Evolutionary conservation across 1,140 invertebrate genomes (phyloP), one percentile per base, ranked within the genome.

Genomic region (Calephelis nemesis): DNA sequence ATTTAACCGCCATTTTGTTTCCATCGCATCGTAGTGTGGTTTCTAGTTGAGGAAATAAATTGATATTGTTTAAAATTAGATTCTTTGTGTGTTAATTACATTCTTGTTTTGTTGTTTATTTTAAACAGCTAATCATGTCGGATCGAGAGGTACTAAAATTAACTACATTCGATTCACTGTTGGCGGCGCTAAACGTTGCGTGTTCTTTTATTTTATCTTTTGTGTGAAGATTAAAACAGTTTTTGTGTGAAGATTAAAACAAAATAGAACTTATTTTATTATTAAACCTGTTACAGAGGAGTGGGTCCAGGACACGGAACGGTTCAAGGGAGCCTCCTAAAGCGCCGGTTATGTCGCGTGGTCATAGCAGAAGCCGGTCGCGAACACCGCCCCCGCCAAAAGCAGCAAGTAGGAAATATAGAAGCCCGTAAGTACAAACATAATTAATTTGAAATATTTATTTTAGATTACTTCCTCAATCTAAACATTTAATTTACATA

Each of bases 101-200:
- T 87, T 19, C 62, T 76, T 63, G 68, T 80, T 84, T 80, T 74
- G 64, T 81, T 77, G 68, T 74, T 77, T 78, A 68, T 67, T 78
- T 81, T 77, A 70, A 67, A 72, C 71, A 74, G 73, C 58, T 72
- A 79, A 73, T 72, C 70, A 92, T 92, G 91, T 92, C 91, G 70
- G 91, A 92, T 83, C 83, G 88, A 79, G 91, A 92, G 91, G 91
- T 92, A 90, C 79, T 89, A 85, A 83, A 79, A 81, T 88, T 85
- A 83, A 74, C 76, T 71, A 45, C 19, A 47, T 54, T 65, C 62
- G 58, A 70, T 68, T 72, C 42, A 45, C 75, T 71, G 62, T 68
- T 62, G 65, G 65, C 74, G 67, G 62, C 68, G 69, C 65, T 76
- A 54, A 6, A 47, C 39, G 63, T 63, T 8, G 65, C 60, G 42